Percentiles rank a stretch among this genome's conserved stretches.
Evolutionary conservation across 2,797 vertebrate species (phyloP).

Genomic region (Cuniculus paca): DNA sequence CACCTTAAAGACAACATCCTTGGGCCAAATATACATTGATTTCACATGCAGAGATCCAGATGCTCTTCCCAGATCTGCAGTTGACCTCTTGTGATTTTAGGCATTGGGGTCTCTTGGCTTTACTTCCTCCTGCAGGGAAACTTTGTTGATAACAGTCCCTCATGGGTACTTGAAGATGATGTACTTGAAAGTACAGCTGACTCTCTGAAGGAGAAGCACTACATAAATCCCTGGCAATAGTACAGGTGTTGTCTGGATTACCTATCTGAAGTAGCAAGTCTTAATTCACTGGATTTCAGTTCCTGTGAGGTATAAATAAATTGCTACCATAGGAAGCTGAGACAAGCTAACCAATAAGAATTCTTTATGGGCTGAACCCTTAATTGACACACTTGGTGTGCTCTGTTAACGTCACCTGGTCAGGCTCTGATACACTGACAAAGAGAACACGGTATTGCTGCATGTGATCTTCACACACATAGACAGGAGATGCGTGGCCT

Average conservation of each 20-base stretch:
- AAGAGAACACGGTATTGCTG: no score
- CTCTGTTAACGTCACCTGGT: no score
- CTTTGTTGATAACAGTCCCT: background rate
- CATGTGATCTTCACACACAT: no score
- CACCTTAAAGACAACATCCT: background rate
- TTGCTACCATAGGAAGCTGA: background rate
- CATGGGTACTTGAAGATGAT: background rate
- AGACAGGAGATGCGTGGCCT: no score
- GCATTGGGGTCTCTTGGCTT: background rate
- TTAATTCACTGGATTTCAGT: background rate
- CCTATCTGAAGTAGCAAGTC: conserved; percentile 20
- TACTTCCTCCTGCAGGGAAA: background rate
- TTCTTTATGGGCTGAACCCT: no score
- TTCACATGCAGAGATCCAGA: background rate
- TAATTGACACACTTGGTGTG: no score
- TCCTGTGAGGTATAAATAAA: background rate
- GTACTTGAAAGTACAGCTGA: background rate
- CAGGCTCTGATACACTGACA: no score
- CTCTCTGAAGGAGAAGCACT: conserved; percentile 3
- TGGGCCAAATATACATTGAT: no score
- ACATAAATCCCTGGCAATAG: background rate
- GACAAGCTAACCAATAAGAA: no score
- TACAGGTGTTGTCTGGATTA: background rate
- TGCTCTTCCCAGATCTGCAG: background rate
- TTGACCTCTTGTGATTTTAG: background rate